A percentile compares a stretch with the other conserved stretches of the same genome.
Evolutionary conservation across 2,113 vertebrate genomes (phyloP).

Genomic region (Caloenas nicobarica): DNA sequence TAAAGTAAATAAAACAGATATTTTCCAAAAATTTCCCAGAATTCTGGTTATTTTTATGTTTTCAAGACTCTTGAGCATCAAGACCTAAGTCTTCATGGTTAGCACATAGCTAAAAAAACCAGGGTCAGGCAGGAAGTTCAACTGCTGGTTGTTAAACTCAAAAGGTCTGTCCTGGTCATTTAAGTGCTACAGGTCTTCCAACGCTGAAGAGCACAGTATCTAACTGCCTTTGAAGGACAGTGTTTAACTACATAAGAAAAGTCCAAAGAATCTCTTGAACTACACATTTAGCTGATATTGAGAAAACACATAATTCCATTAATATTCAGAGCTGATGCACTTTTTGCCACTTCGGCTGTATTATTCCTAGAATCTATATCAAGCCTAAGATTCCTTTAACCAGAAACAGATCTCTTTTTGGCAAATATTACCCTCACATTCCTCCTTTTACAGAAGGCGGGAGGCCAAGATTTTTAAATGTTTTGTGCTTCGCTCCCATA

Average conservation of each 20-base stretch:
- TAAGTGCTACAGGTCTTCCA: neutral
- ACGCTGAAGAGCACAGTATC: neutral
- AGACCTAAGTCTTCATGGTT: neutral
- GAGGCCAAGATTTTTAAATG: neutral
- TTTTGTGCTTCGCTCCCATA: conserved; percentile 19
- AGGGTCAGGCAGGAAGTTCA: neutral
- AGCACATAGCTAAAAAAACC: neutral
- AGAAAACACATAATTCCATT: neutral
- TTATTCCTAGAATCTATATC: neutral
- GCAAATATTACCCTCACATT: neutral
- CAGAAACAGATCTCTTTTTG: conserved; percentile 31
- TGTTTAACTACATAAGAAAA: neutral
- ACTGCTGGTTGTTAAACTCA: neutral
- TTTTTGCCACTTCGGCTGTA: neutral
- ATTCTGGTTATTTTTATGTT: neutral
- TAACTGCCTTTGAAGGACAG: neutral
- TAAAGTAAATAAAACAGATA: neutral
- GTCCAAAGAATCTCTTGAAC: neutral
- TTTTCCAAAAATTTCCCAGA: too few species aligned
- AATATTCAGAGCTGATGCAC: neutral
- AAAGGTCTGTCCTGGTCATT: neutral
- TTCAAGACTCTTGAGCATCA: neutral
- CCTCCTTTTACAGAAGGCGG: neutral
- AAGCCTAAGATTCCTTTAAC: conserved; percentile 21
- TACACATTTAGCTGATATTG: neutral